These are phyloP conservation scores for Bathynomus jamesi DNA, from an alignment of 1,140 invertebrate species.

Conservation along the genomic window DNA sequence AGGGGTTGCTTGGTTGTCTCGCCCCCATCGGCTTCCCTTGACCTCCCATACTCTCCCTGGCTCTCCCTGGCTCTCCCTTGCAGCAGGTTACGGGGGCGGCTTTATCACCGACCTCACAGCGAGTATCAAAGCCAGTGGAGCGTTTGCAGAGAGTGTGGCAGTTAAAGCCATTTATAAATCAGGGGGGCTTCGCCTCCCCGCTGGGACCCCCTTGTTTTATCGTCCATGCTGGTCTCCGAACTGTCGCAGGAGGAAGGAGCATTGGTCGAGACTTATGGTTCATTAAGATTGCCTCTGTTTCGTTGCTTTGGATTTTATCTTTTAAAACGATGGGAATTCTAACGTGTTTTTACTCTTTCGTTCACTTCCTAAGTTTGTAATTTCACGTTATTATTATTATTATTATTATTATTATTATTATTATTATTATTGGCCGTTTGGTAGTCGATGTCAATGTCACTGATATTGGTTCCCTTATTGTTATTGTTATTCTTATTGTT, in stretches of 20 bases:
- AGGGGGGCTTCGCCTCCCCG: neutral
- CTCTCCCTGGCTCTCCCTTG: neutral
- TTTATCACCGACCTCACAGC: neutral
- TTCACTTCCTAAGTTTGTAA: too few relatives aligned
- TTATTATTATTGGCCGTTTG: neutral
- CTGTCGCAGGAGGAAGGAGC: neutral
- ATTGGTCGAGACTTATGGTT: neutral
- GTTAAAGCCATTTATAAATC: slow-evolving; percentile 1
- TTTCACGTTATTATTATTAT: neutral
- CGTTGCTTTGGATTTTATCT: neutral
- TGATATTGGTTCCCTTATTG: neutral
- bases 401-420: slow-evolving; percentile 1
- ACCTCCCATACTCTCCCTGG: neutral
- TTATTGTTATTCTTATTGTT: neutral
- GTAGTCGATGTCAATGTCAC: neutral
- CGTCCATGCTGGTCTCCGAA: neutral
- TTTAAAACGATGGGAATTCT: neutral
- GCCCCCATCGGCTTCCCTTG: too few relatives aligned
- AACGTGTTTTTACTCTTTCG: neutral
- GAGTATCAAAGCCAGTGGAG: neutral
- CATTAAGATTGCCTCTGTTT: neutral
- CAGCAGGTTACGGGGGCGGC: neutral
- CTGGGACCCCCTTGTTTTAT: neutral
- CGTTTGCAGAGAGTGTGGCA: neutral
- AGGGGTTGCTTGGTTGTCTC: too few relatives aligned